phyloP scores from a whole-genome alignment of 2,113 vertebrate genomes.

The Cacatua alba region DNA sequence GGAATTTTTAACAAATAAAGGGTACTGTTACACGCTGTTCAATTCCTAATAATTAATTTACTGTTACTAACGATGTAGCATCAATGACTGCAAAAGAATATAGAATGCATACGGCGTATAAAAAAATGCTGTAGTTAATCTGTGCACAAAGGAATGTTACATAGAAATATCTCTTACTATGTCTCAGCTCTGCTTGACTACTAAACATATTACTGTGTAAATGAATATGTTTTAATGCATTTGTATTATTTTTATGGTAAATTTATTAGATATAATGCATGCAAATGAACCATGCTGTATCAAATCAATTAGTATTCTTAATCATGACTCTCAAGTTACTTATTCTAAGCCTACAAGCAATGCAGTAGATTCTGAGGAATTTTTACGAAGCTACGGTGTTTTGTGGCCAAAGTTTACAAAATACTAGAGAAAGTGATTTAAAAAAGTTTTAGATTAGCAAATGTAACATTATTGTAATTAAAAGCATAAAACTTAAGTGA shows the following conservation, averaged over 20 bases:
- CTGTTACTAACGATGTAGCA: not conserved
- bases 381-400: not conserved
- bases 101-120: not conserved
- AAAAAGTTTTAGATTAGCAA: not conserved
- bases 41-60: not conserved
- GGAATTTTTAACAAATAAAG: not conserved
- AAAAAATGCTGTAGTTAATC: not conserved
- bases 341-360: not conserved
- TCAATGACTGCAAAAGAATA: not conserved
- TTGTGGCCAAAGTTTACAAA: not conserved
- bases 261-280: not conserved
- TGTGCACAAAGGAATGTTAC: not conserved
- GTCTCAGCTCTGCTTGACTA: not conserved
- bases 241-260: not conserved
- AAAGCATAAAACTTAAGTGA: not conserved
- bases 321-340: not conserved
- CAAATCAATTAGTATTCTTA: not conserved
- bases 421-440: not conserved
- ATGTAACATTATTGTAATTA: not conserved
- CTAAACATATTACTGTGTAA: not conserved
- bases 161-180: not conserved
- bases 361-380: not conserved
- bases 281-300: not conserved
- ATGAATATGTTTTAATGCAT: not conserved
- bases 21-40: not conserved